Evolutionary conservation across 2,113 vertebrate species (phyloP).

Genomic region (Hypomesus transpacificus): DNA sequence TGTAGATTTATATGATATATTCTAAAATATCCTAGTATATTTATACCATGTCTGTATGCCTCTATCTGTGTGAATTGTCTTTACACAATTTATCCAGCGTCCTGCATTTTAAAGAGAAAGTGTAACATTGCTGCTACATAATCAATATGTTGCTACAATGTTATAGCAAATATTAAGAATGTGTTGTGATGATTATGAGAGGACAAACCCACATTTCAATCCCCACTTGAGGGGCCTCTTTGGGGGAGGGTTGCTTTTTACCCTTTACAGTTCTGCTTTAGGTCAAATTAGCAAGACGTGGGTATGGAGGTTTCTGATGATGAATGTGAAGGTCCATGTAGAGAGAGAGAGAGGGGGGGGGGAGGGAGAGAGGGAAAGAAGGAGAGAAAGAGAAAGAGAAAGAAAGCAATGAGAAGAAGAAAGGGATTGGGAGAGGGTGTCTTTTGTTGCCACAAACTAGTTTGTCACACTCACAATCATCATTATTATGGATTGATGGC

Average conservation of each 20-base stretch:
- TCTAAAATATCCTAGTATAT: conserved; percentile 66
- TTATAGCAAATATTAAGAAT: conserved; percentile 62
- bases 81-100: conserved; percentile 58
- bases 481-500: conserved; percentile 31
- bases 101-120: conserved; percentile 44
- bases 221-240: conserved; percentile 16
- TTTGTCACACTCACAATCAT: conserved; percentile 36
- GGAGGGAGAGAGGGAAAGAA: conserved; percentile 14
- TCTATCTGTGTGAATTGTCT: conserved; percentile 63
- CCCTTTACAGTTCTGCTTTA: too few species aligned
- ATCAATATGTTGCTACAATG: conserved; percentile 44
- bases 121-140: conserved; percentile 47
- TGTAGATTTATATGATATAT: conserved; percentile 67
- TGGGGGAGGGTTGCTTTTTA: too few species aligned
- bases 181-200: conserved; percentile 52
- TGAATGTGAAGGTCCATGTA: conserved; percentile 10
- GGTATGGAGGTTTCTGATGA: conserved; percentile 13
- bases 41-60: conserved; percentile 67
- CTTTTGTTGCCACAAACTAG: conserved; percentile 21
- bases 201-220: conserved; percentile 34
- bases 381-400: neutral
- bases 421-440: neutral
- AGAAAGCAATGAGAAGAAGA: neutral
- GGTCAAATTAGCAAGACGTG: too few species aligned
- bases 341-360: neutral